Percentiles rank a stretch among this genome's conserved stretches.
These are phyloP conservation scores for Palythoa grandiflora DNA, from an alignment of 92 coral and sea anemone species.

Conservation along the genomic window DNA sequence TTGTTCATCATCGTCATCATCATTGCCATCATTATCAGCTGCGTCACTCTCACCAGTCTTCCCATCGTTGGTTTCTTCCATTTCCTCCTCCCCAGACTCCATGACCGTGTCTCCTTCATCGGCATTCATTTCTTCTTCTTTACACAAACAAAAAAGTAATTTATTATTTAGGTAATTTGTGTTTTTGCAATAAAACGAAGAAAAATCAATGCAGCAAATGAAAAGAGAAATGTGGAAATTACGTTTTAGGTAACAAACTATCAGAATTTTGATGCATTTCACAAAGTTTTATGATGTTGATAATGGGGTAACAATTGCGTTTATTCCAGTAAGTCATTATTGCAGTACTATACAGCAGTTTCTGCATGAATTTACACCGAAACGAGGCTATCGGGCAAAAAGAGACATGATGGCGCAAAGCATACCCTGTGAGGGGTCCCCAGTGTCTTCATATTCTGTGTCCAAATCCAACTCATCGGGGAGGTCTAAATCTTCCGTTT, in stretches of 20 bases:
- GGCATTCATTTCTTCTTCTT: constrained; percentile 61
- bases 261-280: too few relatives aligned
- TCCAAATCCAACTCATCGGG: constrained; percentile 89
- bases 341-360: too few relatives aligned
- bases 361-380: too few relatives aligned
- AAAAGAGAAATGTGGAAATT: too few relatives aligned
- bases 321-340: too few relatives aligned
- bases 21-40: background rate
- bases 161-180: too few relatives aligned
- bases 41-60: constrained; percentile 36
- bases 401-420: too few relatives aligned
- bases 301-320: too few relatives aligned
- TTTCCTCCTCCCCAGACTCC: constrained; percentile 34
- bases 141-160: background rate
- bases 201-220: background rate
- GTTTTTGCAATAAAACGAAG: background rate
- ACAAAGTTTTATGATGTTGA: too few relatives aligned
- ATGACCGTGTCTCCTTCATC: constrained; percentile 52
- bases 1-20: background rate
- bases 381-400: too few relatives aligned
- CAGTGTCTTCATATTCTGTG: constrained; percentile 46
- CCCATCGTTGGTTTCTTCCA: constrained; percentile 32
- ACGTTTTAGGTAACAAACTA: too few relatives aligned
- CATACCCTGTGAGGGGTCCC: constrained; percentile 57
- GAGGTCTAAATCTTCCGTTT: constrained; percentile 74